Evolutionary conservation across 1,140 invertebrate genomes (phyloP).

Genomic region (Drosophila simulans): DNA sequence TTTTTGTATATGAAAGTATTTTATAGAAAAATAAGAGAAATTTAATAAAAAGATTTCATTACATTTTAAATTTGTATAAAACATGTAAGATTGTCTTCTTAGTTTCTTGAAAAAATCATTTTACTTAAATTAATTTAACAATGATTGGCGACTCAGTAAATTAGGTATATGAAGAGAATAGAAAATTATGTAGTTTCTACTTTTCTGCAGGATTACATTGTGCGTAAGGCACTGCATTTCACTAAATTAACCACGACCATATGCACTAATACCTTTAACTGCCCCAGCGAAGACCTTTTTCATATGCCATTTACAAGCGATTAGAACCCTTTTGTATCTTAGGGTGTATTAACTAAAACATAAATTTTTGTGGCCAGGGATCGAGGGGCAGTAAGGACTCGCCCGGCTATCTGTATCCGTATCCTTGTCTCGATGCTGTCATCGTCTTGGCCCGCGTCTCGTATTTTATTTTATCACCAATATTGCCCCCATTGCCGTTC

Average conservation of each 20-base stretch:
- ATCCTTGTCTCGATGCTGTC: constrained; percentile 49
- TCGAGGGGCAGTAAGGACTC: not conserved
- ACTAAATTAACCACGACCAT: constrained; percentile 30
- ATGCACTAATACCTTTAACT: constrained; percentile 1
- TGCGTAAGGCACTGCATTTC: not conserved
- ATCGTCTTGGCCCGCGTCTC: constrained; percentile 64
- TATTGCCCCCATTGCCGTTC: constrained; percentile 56
- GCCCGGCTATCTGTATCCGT: constrained; percentile 17
- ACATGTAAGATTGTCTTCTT: too few species aligned
- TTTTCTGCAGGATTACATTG: not conserved
- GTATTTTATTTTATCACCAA: constrained; percentile 81
- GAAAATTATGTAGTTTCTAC: too few species aligned
- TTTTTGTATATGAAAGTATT: too few species aligned
- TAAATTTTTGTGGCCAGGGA: constrained; percentile 20
- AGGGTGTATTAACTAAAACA: constrained; percentile 47
- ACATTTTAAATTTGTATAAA: too few species aligned
- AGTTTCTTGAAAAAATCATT: too few species aligned
- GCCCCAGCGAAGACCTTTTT: constrained; percentile 4
- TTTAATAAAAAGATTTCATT: too few species aligned
- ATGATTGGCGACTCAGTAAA: too few species aligned
- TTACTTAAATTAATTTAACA: too few species aligned
- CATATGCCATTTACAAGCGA: constrained; percentile 30
- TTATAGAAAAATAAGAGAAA: too few species aligned
- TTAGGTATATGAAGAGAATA: too few species aligned
- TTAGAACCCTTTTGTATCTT: constrained; percentile 46